phyloP scores from a whole-genome alignment of 2,797 vertebrate species.

The Lacerta agilis region DNA sequence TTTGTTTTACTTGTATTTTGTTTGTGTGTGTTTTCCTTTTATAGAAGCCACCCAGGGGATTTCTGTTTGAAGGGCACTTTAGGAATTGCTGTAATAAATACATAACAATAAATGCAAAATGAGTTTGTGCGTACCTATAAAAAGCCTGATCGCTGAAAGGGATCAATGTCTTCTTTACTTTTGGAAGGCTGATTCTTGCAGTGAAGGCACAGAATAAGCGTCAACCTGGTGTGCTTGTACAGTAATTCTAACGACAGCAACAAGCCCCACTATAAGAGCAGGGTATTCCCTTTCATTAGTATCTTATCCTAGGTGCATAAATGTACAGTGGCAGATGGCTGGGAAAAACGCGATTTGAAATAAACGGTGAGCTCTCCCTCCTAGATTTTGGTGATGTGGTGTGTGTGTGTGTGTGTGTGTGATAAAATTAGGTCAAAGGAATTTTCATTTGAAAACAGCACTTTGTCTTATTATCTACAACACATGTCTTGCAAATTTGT shows the following conservation, averaged over 20 bases:
- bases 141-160: slow-evolving; percentile 31
- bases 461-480: slow-evolving; percentile 83
- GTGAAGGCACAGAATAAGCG: slow-evolving; percentile 41
- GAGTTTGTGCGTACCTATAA: neutral
- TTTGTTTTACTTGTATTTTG: neutral
- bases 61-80: neutral
- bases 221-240: slow-evolving; percentile 37
- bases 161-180: slow-evolving; percentile 47
- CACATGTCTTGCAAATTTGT: slow-evolving; percentile 84
- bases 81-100: neutral
- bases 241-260: slow-evolving; percentile 51
- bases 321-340: slow-evolving; percentile 60
- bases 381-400: slow-evolving; percentile 51
- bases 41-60: neutral
- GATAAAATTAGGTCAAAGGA: slow-evolving; percentile 79
- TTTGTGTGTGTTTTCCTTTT: too few relatives aligned
- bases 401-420: too few relatives aligned
- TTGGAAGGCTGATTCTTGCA: slow-evolving; percentile 30
- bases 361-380: slow-evolving; percentile 55
- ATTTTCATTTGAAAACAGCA: slow-evolving; percentile 75
- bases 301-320: slow-evolving; percentile 44
- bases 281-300: slow-evolving; percentile 41
- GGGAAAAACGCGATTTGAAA: slow-evolving; percentile 51
- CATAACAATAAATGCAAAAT: neutral
- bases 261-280: slow-evolving; percentile 19